These are phyloP conservation scores for Actinia tenebrosa DNA, from an alignment of 64 coral and sea anemone genomes.

Conservation along the genomic window DNA sequence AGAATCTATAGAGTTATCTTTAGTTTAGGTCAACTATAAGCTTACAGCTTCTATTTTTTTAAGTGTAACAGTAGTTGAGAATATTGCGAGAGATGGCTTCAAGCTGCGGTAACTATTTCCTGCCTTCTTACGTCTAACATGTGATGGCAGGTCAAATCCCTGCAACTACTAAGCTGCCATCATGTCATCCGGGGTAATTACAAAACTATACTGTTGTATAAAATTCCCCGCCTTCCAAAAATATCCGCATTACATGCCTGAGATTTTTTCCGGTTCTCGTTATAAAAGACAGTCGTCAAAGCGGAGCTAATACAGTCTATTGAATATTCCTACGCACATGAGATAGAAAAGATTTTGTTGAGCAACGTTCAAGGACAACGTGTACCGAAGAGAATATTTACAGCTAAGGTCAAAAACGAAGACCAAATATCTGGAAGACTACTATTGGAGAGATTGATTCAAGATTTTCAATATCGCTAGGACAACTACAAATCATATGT, in stretches of 20 bases:
- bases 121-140: neutral
- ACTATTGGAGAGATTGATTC: neutral
- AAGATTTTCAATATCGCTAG: neutral
- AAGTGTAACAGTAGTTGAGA: neutral
- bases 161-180: neutral
- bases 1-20: no score
- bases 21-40: no score
- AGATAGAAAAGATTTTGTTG: neutral
- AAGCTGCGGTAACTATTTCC: neutral
- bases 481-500: neutral
- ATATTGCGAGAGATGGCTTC: neutral
- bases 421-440: neutral
- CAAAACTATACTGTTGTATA: neutral
- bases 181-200: neutral
- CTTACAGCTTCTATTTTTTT: neutral
- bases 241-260: neutral
- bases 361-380: no score
- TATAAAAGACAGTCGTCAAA: neutral
- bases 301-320: neutral
- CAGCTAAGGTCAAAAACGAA: no score
- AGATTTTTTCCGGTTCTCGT: neutral
- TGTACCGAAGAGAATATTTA: no score
- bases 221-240: neutral
- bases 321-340: neutral
- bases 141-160: neutral